Conservation (phyloP, 2,888 invertebrate genomes). For the Yponomeuta cagnagella region DNA sequence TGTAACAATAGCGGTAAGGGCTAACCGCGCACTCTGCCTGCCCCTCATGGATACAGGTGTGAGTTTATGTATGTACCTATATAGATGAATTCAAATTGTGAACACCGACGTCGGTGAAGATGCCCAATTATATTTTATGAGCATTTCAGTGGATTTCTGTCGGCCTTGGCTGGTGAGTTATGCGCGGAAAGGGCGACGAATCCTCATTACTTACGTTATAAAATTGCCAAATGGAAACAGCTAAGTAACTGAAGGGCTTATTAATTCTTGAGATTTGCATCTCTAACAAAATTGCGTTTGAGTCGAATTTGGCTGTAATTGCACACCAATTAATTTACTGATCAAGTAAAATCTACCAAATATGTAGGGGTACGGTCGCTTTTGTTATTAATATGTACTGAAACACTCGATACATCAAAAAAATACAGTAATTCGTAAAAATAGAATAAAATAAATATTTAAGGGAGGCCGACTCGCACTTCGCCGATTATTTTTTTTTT, state of each 20-base stretch:
- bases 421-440: no score
- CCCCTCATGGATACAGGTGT: no score
- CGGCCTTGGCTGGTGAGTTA: slow-evolving; percentile 34
- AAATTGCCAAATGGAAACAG: not conserved
- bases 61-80: no score
- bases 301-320: not conserved
- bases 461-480: no score
- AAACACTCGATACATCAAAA: no score
- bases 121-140: slow-evolving; percentile 46
- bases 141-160: slow-evolving; percentile 34
- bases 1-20: no score
- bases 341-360: not conserved
- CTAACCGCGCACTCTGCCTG: no score
- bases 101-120: slow-evolving; percentile 23
- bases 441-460: no score
- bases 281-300: not conserved
- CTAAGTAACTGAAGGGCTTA: not conserved
- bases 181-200: slow-evolving; percentile 27
- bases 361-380: no score
- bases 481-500: no score
- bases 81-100: slow-evolving; percentile 21
- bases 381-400: no score
- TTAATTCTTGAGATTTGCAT: slow-evolving; percentile 1
- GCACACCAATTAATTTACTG: not conserved
- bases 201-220: slow-evolving; percentile 29